These are phyloP conservation scores for Phalanger gymnotis DNA, from an alignment of 2,797 vertebrate genomes.

Conservation along the genomic window DNA sequence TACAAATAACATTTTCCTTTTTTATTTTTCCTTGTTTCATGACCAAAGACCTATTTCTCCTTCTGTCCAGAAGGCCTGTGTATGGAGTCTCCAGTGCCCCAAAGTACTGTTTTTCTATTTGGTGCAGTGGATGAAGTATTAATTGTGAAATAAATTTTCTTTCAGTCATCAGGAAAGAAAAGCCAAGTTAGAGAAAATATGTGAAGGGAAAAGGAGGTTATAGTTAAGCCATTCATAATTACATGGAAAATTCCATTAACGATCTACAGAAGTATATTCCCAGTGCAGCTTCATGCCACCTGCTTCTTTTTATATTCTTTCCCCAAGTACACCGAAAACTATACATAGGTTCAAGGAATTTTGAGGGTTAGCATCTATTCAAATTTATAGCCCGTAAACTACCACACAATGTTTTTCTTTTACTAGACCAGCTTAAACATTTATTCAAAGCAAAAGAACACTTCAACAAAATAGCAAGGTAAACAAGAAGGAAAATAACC, in stretches of 20 bases:
- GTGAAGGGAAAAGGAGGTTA: constrained; percentile 9
- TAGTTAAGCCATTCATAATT: background rate
- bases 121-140: background rate
- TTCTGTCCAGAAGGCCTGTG: constrained; percentile 14
- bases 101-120: background rate
- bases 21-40: constrained; percentile 4
- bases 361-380: background rate
- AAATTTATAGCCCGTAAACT: background rate
- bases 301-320: background rate
- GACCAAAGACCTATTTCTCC: background rate
- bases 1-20: background rate
- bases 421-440: background rate
- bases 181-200: background rate
- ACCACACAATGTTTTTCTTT: background rate
- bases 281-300: background rate
- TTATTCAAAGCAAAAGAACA: background rate
- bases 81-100: background rate
- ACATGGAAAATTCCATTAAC: background rate
- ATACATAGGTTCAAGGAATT: background rate
- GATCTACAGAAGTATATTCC: background rate
- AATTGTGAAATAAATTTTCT: constrained; percentile 1
- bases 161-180: constrained; percentile 1
- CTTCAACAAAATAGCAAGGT: background rate
- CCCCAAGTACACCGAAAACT: background rate
- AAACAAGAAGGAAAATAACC: background rate